Base-by-base conservation (phyloP, 2,888 invertebrate species). In the Callinectes sapidus region DNA sequence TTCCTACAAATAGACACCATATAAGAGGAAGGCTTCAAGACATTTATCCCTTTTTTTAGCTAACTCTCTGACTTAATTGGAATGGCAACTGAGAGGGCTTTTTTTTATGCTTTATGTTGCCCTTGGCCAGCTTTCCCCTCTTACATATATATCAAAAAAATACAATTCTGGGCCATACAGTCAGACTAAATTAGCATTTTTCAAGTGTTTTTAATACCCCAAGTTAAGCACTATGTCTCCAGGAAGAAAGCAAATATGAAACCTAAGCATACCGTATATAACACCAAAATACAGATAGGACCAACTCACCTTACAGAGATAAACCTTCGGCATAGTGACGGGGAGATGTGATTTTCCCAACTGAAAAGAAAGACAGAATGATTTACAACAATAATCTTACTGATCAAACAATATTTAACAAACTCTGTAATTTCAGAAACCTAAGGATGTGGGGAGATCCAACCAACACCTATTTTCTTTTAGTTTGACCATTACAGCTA, bases 331-430 rank as follows among this genome's bases (percentile, higher is more conserved):
- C n/a, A 77, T 90, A 92, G 48, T 92, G 93, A 77, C 93, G 92
- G 42, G 93, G 93, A 77, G 93, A 94, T 18, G 91, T 71, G 77
- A 94, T 94, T 88, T 94, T 94, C 32, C 93, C 93, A 91, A 94
- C 93, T 94, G 93, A 28, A 88, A 92, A 88, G 55, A 87, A 61
- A 87, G 35, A n/a, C 42, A 39, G 28, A 28, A 35, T 39, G 16
- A 90, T 39, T 39, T 81, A 90, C 28, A 77, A 39, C 8, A 77
- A 16, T 18, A 90, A 71, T 48, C 42, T 90, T 18, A 23, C 39
- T 8, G 18, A 18, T 16, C 16, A 18, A 18, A 18, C 61, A 61
- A 61, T 61, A 61, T 61, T 48, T 16, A 16, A 39, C 55, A 89
- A 89, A 18, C 18, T 89, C 0, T 35, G 87, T 87, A 35, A 48